These are phyloP conservation scores for Mormyrops boulengeri DNA, from an alignment of 2,797 vertebrate species.

Conservation along the genomic window DNA sequence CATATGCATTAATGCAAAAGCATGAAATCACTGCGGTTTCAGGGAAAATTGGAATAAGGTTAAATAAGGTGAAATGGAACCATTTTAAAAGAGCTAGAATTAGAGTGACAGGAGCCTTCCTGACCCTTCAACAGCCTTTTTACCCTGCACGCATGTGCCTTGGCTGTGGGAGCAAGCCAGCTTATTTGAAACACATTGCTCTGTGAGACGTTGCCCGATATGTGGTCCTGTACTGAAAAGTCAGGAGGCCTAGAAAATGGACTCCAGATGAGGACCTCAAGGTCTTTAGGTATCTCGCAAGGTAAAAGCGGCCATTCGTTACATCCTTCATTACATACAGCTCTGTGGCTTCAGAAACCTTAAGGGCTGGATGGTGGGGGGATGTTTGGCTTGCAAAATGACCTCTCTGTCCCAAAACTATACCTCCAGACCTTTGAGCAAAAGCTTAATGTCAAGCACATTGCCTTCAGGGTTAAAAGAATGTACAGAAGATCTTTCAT, in stretches of 20 bases:
- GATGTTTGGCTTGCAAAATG: neutral
- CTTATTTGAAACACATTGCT: slow-evolving; percentile 9
- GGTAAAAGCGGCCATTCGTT: neutral
- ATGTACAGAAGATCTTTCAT: neutral
- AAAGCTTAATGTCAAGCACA: neutral
- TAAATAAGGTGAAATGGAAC: slow-evolving; percentile 5
- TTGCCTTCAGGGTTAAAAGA: neutral
- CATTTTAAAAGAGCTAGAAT: neutral
- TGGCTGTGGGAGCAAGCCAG: neutral
- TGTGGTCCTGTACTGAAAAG: neutral
- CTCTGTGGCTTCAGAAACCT: neutral
- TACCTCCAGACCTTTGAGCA: neutral
- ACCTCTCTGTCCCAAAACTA: neutral
- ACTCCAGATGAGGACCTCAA: slow-evolving; percentile 3
- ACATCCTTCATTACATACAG: neutral
- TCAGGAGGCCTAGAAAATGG: slow-evolving; percentile 9
- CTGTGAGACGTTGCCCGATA: neutral
- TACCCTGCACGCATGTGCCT: neutral
- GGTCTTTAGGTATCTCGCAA: neutral
- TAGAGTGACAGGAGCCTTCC: neutral
- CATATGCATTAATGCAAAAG: slow-evolving; percentile 12
- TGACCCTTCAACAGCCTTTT: neutral
- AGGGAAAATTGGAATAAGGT: neutral
- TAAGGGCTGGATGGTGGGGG: neutral
- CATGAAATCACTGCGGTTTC: neutral